These are phyloP conservation scores for Piliocolobus tephrosceles DNA, from an alignment of 2,113 vertebrate species.

Conservation along the genomic window DNA sequence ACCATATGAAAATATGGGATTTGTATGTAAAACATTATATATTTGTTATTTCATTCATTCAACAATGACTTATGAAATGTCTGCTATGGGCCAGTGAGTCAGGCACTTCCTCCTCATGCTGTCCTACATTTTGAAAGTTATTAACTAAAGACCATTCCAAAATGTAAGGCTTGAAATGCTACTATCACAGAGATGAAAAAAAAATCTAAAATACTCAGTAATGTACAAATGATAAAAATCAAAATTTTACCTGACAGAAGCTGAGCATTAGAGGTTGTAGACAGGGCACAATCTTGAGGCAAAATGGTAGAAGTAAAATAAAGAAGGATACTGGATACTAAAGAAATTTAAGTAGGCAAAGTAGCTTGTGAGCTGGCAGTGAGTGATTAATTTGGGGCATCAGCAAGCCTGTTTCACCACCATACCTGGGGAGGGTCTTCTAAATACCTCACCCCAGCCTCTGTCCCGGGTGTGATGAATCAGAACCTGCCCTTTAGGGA, in stretches of 20 bases:
- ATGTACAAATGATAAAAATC: not conserved
- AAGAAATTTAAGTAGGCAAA: not conserved
- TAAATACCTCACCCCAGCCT: accelerated
- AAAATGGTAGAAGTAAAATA: not conserved
- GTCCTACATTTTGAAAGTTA: not conserved
- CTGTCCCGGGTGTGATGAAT: not conserved
- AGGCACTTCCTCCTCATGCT: not conserved
- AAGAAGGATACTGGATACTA: not conserved
- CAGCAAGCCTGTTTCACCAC: not conserved
- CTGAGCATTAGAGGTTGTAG: not conserved
- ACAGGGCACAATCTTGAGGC: not conserved
- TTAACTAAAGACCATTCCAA: not conserved
- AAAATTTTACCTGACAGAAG: not conserved
- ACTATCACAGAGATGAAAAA: not conserved
- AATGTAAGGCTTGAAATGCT: not conserved
- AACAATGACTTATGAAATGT: not conserved
- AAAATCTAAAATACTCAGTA: not conserved
- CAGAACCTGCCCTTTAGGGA: accelerated
- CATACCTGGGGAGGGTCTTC: not conserved
- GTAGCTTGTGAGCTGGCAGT: no score
- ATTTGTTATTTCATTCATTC: not conserved
- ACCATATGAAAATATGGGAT: not conserved
- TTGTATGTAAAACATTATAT: not conserved
- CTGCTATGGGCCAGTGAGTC: not conserved
- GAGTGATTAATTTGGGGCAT: accelerated